Evolutionary conservation across 1,140 invertebrate species (phyloP), one percentile per base, ranked within the genome.

Genomic region (Diplogasteroides magnus): DNA sequence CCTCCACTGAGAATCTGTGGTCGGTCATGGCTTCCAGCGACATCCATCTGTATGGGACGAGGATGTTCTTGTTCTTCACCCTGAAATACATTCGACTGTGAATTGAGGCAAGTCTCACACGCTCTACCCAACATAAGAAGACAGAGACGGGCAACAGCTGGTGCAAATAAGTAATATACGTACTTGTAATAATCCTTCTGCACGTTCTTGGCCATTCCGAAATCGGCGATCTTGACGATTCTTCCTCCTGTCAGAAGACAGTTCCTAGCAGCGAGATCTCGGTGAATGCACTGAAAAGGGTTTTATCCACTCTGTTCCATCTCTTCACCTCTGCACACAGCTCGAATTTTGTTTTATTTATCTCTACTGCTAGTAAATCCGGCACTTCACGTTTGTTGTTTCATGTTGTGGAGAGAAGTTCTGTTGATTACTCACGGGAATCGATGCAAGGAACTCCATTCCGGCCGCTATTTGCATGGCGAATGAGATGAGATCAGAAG

Each of bases 211-310:
- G 73, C 61, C 32, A 68, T 31, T 28, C 69, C 70, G 60, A 68
- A 69, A 57, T 64, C 73, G 26, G 65, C 73, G n/a, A 75, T 74
- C 58, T 64, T 62, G 15, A 55, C 55, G 29, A 71, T 68, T 57
- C 60, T 67, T 11, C 61, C 64, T 23, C 15, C 31, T 13, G 69
- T 74, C 2, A 74, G 55, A 15, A 74, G 65, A n/a, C 73, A 31
- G 61, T 74, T 74, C 3, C 73, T 56, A 19, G 65, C 66, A 27
- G 73, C 73, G 31, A 74, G 62, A 65, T 74, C 73, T 28, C 73
- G 58, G 55, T 74, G 73, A 27, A 74, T 75, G 31, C 70, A 72
- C 64, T 71, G 23, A 71, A 71, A 48, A 11, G 19, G 19, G 19
- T 48, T 48, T 6, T 19, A n/a, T n/a, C n/a, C n/a, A n/a, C n/a